phyloP scores from a whole-genome alignment of 2,888 invertebrate genomes.

The Eupithecia abbreviata region DNA sequence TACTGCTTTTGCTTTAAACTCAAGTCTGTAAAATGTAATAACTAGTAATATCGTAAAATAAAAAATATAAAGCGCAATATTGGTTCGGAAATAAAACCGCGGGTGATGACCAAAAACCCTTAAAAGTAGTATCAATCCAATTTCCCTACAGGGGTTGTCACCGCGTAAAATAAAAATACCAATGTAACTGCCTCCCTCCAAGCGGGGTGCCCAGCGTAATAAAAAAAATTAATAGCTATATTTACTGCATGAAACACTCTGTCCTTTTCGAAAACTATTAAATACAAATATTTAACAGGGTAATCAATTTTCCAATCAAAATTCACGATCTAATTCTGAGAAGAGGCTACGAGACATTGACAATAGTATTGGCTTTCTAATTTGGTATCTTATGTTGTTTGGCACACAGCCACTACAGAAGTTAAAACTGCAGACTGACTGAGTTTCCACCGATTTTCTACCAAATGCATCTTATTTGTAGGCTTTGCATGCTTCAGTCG shows the following conservation, averaged over 20 bases:
- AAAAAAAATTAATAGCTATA: constrained; percentile 78
- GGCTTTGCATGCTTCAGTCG: constrained; percentile 39
- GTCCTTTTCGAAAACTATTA: constrained; percentile 12
- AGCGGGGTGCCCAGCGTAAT: constrained; percentile 54
- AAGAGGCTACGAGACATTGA: background rate
- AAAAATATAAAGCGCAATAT: constrained; percentile 73
- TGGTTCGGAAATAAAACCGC: constrained; percentile 72
- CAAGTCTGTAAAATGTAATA: constrained; percentile 51
- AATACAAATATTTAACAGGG: constrained; percentile 5
- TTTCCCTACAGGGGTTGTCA: constrained; percentile 80
- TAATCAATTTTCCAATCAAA: background rate
- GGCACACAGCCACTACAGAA: constrained; percentile 26
- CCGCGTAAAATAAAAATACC: constrained; percentile 81
- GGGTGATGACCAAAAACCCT: constrained; percentile 77
- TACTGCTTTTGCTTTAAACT: constrained; percentile 27
- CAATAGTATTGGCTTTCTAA: background rate
- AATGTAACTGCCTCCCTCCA: constrained; percentile 70
- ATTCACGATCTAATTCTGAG: background rate
- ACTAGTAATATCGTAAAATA: constrained; percentile 68
- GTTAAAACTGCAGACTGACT: constrained; percentile 16
- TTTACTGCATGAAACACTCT: constrained; percentile 37
- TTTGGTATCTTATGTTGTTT: constrained; percentile 13
- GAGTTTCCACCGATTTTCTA: constrained; percentile 20
- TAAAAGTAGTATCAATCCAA: constrained; percentile 82
- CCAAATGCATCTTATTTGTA: constrained; percentile 38